Evolutionary conservation across 23 tunicate species (phyloP).

Genomic region (Halocynthia roretzi): DNA sequence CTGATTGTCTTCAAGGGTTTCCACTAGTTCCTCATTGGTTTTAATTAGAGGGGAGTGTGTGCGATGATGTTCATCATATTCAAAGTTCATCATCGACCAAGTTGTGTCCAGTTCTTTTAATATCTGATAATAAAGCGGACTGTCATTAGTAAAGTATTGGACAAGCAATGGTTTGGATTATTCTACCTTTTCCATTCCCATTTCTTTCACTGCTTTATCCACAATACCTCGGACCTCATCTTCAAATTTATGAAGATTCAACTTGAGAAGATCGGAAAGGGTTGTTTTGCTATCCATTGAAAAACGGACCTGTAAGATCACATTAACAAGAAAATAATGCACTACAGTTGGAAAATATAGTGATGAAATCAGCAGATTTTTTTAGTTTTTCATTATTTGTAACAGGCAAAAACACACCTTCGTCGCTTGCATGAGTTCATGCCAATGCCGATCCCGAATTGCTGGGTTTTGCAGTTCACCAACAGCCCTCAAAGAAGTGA

Average conservation of each 20-base stretch:
- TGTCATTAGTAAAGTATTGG: not conserved
- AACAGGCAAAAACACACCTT: conserved; percentile 24
- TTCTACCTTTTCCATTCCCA: conserved; percentile 97
- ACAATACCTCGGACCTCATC: conserved; percentile 94
- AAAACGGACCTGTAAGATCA: conserved; percentile 55
- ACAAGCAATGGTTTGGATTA: not conserved
- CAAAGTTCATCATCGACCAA: conserved; percentile 91
- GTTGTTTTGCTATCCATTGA: conserved; percentile 82
- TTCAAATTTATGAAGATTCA: conserved; percentile 88
- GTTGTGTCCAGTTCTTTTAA: conserved; percentile 85
- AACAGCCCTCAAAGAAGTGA: conserved; percentile 92
- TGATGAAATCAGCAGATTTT: not conserved
- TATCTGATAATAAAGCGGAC: conserved; percentile 29
- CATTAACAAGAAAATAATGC: not conserved
- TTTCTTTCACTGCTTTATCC: conserved; percentile 96
- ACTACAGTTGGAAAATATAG: not conserved
- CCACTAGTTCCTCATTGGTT: conserved; percentile 89
- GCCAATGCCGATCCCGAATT: conserved; percentile 99
- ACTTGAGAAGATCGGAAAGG: conserved; percentile 73
- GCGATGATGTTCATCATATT: conserved; percentile 80
- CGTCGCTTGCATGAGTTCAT: conserved; percentile 92
- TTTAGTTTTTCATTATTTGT: not conserved
- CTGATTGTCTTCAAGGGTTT: conserved; percentile 96
- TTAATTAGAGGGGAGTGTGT: conserved; percentile 69
- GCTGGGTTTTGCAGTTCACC: conserved; percentile 97